A percentile compares a stretch with the other conserved stretches of the same genome.
Conservation (phyloP, 2,797 vertebrate species). For the Fistularia commersonii region DNA sequence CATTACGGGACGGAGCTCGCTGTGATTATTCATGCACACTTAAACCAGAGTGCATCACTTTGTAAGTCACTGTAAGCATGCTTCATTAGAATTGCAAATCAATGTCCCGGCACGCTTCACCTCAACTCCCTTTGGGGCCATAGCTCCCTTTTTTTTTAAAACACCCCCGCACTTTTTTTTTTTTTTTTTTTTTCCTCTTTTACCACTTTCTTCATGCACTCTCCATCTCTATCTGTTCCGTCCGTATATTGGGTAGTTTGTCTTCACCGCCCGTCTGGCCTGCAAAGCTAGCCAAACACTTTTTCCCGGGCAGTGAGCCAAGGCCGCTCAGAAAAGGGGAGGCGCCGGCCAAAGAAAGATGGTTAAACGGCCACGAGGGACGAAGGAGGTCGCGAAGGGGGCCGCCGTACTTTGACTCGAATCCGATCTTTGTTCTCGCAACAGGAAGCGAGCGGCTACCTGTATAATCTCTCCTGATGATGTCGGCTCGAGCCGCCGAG, state of each 20-base stretch:
- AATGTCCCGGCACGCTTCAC: constrained; percentile 53
- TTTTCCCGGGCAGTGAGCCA: constrained; percentile 53
- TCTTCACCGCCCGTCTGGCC: constrained; percentile 50
- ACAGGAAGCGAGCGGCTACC: constrained; percentile 4
- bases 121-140: constrained; percentile 47
- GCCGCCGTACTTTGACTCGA: constrained; percentile 3
- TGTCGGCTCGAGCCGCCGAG: constrained; percentile 6
- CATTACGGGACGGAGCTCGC: constrained; percentile 48
- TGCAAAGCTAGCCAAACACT: constrained; percentile 37
- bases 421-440: constrained; percentile 20
- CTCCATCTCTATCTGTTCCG: constrained; percentile 56
- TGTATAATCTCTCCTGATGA: constrained; percentile 14
- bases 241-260: constrained; percentile 54
- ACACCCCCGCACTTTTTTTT: constrained; percentile 9
- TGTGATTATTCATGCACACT: constrained; percentile 77
- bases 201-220: constrained; percentile 6
- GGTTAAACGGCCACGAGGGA: neutral
- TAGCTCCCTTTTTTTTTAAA: constrained; percentile 27
- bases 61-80: constrained; percentile 76
- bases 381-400: neutral
- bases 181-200: neutral
- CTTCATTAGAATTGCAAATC: constrained; percentile 80
- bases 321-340: constrained; percentile 29
- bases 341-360: neutral
- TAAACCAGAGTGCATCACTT: constrained; percentile 58